Conservation (phyloP, 92 coral and sea anemone species). For the Umimayanthus chanpuru region DNA sequence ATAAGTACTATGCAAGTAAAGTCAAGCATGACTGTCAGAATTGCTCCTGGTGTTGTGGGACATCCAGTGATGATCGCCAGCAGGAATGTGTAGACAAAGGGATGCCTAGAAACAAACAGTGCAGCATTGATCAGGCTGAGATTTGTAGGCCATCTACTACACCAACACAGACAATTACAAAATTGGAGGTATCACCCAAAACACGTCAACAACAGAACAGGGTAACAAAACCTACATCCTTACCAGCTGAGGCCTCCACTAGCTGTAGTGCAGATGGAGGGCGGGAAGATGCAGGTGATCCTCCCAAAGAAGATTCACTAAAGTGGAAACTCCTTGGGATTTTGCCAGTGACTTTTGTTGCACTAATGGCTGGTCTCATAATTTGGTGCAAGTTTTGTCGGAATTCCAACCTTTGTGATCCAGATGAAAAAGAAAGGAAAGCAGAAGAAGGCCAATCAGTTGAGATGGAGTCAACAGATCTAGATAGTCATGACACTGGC, state of each 20-base stretch:
- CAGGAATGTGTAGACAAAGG: slow-evolving; percentile 62
- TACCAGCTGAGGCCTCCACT: background rate
- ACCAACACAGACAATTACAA: background rate
- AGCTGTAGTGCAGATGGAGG: too few relatives aligned
- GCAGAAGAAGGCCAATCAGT: background rate
- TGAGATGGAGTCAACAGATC: background rate
- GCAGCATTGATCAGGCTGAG: slow-evolving; percentile 29
- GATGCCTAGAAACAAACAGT: slow-evolving; percentile 64
- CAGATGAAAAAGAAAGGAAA: too few relatives aligned
- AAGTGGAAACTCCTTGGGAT: background rate
- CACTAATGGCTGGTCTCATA: background rate
- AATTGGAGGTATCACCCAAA: too few relatives aligned
- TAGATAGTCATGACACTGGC: background rate
- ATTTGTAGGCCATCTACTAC: background rate
- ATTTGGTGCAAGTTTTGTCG: background rate
- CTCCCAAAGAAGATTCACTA: background rate
- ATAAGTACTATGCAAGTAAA: slow-evolving; percentile 57
- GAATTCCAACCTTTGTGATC: background rate
- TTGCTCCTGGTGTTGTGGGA: slow-evolving; percentile 80
- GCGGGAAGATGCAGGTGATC: background rate
- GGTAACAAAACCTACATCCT: background rate
- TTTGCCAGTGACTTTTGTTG: background rate
- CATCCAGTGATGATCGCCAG: slow-evolving; percentile 46
- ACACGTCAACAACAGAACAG: background rate
- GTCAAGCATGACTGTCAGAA: slow-evolving; percentile 45